A percentile compares a stretch with the other conserved stretches of the same genome.
phyloP scores from a whole-genome alignment of 2,888 invertebrate genomes.

The Chrysotoxum bicinctum region DNA sequence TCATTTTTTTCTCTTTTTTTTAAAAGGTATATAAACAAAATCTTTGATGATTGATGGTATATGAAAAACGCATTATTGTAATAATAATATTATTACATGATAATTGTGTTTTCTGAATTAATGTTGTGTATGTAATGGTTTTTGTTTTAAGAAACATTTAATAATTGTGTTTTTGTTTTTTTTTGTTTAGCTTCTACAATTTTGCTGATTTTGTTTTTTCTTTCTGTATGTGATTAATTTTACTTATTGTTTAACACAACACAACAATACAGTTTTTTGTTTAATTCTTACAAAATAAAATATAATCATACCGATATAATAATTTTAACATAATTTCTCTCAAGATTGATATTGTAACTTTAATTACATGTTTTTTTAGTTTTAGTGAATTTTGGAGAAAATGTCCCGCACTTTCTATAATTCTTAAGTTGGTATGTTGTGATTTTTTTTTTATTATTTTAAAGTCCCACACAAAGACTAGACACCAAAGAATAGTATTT shows the following conservation, averaged over 20 bases:
- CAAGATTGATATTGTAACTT: slow-evolving; percentile 33
- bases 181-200: slow-evolving; percentile 61
- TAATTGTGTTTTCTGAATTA: slow-evolving; percentile 33
- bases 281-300: slow-evolving; percentile 68
- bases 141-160: slow-evolving; percentile 51
- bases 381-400: slow-evolving; percentile 74
- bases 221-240: slow-evolving; percentile 69
- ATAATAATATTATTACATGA: slow-evolving; percentile 11
- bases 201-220: slow-evolving; percentile 68
- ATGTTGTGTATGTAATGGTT: slow-evolving; percentile 45
- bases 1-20: slow-evolving; percentile 16
- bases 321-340: slow-evolving; percentile 54
- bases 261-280: slow-evolving; percentile 74
- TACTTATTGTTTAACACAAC: slow-evolving; percentile 72
- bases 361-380: slow-evolving; percentile 50
- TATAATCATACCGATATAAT: slow-evolving; percentile 54
- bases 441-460: slow-evolving; percentile 73
- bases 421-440: slow-evolving; percentile 56
- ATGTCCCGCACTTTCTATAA: slow-evolving; percentile 80
- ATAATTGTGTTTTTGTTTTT: slow-evolving; percentile 21
- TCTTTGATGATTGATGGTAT: slow-evolving; percentile 42
- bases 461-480: slow-evolving; percentile 79
- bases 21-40: slow-evolving; percentile 48
- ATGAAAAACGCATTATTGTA: slow-evolving; percentile 37
- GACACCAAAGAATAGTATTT: slow-evolving; percentile 76